Evolutionary conservation across 2,113 vertebrate species (phyloP), one percentile per base, ranked within the genome.

Genomic region (Lucifuga dentata): DNA sequence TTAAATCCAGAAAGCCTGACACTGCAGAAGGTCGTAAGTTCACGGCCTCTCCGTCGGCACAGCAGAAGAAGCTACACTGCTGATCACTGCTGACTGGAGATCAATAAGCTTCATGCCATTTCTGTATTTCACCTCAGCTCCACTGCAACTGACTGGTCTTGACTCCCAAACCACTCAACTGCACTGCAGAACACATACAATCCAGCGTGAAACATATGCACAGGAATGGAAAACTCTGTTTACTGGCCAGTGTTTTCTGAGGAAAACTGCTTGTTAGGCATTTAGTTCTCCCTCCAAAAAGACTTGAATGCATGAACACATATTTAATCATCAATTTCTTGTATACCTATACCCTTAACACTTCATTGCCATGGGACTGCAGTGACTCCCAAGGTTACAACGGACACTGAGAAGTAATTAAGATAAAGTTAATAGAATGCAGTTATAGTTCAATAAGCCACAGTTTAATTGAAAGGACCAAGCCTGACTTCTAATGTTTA

Each of bases 361-460:
- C 67, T 62, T 68, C 33, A 65, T 24, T 68, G 72, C 51, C 52
- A 38, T 10, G 48, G 55, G 41, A 72, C 52, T 46, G 38, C 58
- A 69, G 26, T 43, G 29, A n/a, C 21, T 46, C 41, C 41, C 64
- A 87, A 89, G 87, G 86, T 86, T 79, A 84, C 23, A 68, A 62
- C 60, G 58, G 75, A 79, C 88, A 75, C 36, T 17, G 72, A 78
- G 65, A 83, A 74, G 71, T 88, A 91, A 90, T 90, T 90, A 89
- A 89, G 87, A 91, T 89, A 85, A 89, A 88, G 85, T 88, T 89
- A 90, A 90, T 89, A 73, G 77, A 88, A 84, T 38, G 40, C 52
- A 50, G 78, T 83, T 88, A 88, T 82, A 86, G 74, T 88, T 88
- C 73, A 68, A 48, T 87, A 88, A 84, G 78, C 69, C 66, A 65